Base-by-base conservation (phyloP, 2,888 invertebrate genomes). In the Neoscelio sp. region DNA sequence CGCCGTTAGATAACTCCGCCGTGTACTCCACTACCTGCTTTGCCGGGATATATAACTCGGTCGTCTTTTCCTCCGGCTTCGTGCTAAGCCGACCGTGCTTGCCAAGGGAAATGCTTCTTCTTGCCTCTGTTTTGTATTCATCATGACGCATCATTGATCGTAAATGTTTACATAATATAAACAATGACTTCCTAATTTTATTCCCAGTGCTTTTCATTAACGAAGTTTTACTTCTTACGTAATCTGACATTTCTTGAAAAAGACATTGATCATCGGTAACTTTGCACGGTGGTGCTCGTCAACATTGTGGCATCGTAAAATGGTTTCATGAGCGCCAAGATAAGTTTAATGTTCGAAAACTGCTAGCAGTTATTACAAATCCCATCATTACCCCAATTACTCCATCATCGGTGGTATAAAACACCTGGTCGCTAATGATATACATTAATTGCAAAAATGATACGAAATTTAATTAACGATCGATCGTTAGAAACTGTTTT, bases 61-160 rank as follows among this genome's bases (percentile, higher is more conserved):
- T 67, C 44, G 73, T 48, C 64, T 80, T 80, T 80, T 82, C 74
- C 65, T 79, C 74, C 56, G 71, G 74, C 58, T 68, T 68, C 78
- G 76, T 80, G 80, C 77, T 77, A 42, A 23, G 13, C 44, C 44
- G n/a, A 17, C 42, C 30, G 2, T 23, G 26, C 30, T 44, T 38
- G 58, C 40, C 40, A 40, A 40, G 35, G 48, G 58, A 60, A 50
- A 50, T 17, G 18, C 6, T 48, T 33, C 40, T n/a, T n/a, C n/a
- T n/a, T 44, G 17, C 58, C 44, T 33, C 13, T 50, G 64, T 48
- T 44, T 64, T 38, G 48, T 48, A 38, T 33, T 52, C 33, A 50
- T 35, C 17, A 17, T 15, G 54, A 54, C 10, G 15, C 15, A 35
- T 35, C 54, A 54, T 35, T 54, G 35, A 54, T 54, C 54, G 54